A percentile compares a stretch with the other conserved stretches of the same genome.
phyloP scores from a whole-genome alignment of 2,888 invertebrate species.

The Euphydryas editha region DNA sequence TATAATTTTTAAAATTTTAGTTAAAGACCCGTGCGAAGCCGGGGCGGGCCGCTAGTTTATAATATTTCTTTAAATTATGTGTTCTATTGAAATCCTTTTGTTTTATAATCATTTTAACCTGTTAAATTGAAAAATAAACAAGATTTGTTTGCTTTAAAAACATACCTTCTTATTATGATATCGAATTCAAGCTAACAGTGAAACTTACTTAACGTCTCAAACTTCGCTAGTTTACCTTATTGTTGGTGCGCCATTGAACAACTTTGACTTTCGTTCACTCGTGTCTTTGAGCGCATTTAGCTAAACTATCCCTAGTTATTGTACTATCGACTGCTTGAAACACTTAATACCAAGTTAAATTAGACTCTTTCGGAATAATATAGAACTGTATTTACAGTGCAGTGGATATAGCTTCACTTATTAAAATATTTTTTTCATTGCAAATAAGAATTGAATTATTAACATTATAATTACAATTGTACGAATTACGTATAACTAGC shows the following conservation, averaged over 20 bases:
- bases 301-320: constrained; percentile 13
- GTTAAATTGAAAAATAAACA: no score
- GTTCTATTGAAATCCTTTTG: no score
- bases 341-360: not conserved
- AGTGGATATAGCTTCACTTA: no score
- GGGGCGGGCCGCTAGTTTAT: no score
- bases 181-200: not conserved
- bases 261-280: constrained; percentile 10
- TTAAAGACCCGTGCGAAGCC: no score
- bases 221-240: constrained; percentile 5
- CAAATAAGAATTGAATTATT: no score
- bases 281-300: constrained; percentile 19
- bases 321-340: not conserved
- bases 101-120: no score
- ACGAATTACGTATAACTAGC: no score
- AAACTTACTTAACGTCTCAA: constrained; percentile 4
- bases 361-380: not conserved
- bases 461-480: no score
- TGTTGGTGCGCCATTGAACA: constrained; percentile 6
- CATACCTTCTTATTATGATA: constrained; percentile 3
- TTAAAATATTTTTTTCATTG: no score
- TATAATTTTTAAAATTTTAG: no score
- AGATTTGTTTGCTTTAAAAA: not conserved
- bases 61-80: no score
- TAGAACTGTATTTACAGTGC: not conserved